phyloP scores from a whole-genome alignment of 53 echinoderm and acorn worm species.

The Astropecten irregularis region DNA sequence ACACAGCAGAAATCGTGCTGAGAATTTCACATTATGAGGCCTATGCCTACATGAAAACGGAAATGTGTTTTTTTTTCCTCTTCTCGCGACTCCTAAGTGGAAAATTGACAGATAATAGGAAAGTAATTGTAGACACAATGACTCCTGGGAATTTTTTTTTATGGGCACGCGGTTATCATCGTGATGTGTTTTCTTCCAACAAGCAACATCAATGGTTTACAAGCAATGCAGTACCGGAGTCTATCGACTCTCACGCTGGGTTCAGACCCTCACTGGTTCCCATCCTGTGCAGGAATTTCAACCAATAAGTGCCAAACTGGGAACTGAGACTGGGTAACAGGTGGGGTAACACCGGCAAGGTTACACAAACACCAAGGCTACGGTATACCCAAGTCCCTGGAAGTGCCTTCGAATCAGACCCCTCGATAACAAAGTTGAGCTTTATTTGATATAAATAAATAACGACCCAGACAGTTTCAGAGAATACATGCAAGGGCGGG shows the following conservation, averaged over 20 bases:
- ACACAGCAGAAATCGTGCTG: too few species aligned
- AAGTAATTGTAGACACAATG: conserved; percentile 8
- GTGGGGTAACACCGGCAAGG: not conserved
- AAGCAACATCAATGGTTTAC: not conserved
- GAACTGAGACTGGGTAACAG: not conserved
- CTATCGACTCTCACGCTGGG: not conserved
- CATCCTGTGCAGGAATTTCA: not conserved
- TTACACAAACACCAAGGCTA: not conserved
- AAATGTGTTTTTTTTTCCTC: too few species aligned
- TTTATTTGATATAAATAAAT: too few species aligned
- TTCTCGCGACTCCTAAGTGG: too few species aligned
- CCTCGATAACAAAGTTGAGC: not conserved
- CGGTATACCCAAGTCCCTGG: not conserved
- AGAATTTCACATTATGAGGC: too few species aligned
- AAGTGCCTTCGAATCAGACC: too few species aligned
- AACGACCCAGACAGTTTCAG: too few species aligned
- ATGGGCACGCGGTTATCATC: too few species aligned
- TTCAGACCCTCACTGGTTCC: not conserved
- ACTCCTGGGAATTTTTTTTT: not conserved
- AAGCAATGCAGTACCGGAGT: too few species aligned
- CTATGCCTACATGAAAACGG: too few species aligned
- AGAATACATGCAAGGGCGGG: too few species aligned
- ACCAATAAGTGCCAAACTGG: conserved; percentile 4
- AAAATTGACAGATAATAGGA: conserved; percentile 12
- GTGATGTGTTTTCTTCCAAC: not conserved